Percentiles rank a stretch among this genome's conserved stretches.
phyloP scores from a whole-genome alignment of 2,113 vertebrate species.

The Sander lucioperca region DNA sequence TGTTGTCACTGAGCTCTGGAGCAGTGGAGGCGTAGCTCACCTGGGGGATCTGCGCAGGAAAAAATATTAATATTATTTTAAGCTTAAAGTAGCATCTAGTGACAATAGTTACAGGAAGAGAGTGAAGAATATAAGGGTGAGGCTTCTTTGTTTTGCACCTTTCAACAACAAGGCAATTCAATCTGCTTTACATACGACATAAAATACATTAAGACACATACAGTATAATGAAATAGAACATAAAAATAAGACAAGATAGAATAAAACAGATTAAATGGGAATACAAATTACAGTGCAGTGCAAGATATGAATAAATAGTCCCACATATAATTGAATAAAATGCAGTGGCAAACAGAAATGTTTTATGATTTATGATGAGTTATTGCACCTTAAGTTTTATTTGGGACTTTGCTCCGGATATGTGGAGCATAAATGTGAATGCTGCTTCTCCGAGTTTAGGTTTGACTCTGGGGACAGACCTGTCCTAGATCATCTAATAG shows the following conservation, averaged over 20 bases:
- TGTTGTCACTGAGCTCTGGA: conserved; percentile 97
- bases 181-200: conserved; percentile 11
- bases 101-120: background rate
- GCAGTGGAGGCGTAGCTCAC: conserved; percentile 99
- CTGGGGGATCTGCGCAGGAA: conserved; percentile 94
- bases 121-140: background rate
- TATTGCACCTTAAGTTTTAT: background rate
- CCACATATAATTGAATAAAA: background rate
- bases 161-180: conserved; percentile 9
- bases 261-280: conserved; percentile 1
- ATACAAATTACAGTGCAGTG: background rate
- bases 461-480: background rate
- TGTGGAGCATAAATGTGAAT: background rate
- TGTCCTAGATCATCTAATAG: background rate
- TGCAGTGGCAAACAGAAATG: background rate
- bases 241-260: background rate
- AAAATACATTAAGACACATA: background rate
- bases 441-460: background rate
- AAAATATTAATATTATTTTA: conserved; percentile 27
- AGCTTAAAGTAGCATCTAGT: background rate
- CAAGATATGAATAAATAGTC: background rate
- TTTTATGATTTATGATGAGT: background rate
- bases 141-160: background rate
- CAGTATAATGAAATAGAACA: background rate
- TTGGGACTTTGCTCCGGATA: background rate